phyloP scores from a whole-genome alignment of 1,140 invertebrate species.

The Drosophila jambulina region DNA sequence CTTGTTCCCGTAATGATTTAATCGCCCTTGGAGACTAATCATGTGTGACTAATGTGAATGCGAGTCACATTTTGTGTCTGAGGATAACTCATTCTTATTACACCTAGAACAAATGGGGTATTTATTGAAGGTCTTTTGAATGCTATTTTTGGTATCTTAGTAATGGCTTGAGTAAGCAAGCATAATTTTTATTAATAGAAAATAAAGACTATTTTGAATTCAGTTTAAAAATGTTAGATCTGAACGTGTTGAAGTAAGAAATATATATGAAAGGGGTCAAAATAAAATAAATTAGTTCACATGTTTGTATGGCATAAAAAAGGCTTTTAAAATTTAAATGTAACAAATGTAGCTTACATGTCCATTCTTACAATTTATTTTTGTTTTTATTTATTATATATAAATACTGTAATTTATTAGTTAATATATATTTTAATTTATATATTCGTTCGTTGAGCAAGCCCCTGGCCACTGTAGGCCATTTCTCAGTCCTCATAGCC shows the following conservation, averaged over 20 bases:
- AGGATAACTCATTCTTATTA: constrained; percentile 22
- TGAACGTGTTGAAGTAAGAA: neutral
- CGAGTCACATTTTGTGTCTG: neutral
- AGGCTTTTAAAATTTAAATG: no score
- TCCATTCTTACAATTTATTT: no score
- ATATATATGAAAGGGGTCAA: no score
- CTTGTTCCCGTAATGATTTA: constrained; percentile 38
- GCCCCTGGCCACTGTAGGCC: neutral
- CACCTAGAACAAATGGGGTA: neutral
- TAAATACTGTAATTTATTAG: no score
- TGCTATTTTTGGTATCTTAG: no score
- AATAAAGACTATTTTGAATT: neutral
- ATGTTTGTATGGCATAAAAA: no score
- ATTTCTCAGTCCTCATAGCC: neutral
- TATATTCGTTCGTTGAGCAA: neutral
- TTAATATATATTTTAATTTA: neutral
- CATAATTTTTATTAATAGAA: neutral
- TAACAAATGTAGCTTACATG: no score
- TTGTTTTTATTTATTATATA: no score
- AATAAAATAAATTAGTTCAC: no score
- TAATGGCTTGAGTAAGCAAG: neutral
- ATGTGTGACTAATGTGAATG: constrained; percentile 32
- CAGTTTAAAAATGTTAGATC: neutral
- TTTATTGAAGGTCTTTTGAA: no score
- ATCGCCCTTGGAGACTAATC: constrained; percentile 36